phyloP scores from a whole-genome alignment of 2,888 invertebrate genomes.

The Drosophila anomalipes region DNA sequence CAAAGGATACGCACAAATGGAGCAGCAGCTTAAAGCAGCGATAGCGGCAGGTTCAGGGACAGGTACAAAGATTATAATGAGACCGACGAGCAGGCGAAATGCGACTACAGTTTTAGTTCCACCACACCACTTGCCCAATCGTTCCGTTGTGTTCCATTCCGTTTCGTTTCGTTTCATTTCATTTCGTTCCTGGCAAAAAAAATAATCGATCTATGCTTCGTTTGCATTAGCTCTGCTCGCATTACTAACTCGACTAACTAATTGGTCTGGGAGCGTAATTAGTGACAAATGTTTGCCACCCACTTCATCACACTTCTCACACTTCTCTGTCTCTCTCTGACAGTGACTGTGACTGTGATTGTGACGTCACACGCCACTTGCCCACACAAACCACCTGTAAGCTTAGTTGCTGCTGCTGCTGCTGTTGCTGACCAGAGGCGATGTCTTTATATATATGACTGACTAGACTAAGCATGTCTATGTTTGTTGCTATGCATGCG shows the following conservation, averaged over 20 bases:
- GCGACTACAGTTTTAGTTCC: constrained; percentile 1
- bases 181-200: neutral
- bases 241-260: constrained; percentile 1
- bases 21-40: neutral
- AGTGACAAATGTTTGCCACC: neutral
- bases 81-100: neutral
- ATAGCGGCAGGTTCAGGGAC: constrained; percentile 15
- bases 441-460: neutral
- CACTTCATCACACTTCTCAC: constrained; percentile 3
- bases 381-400: constrained; percentile 52
- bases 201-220: neutral
- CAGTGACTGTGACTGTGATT: neutral
- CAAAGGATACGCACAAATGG: constrained; percentile 20
- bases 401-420: constrained; percentile 15
- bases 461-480: constrained; percentile 10
- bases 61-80: constrained; percentile 12
- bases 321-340: neutral
- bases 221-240: neutral
- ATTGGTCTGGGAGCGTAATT: constrained; percentile 7
- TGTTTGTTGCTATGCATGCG: constrained; percentile 19
- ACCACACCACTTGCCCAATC: constrained; percentile 7
- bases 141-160: neutral
- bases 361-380: neutral
- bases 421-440: constrained; percentile 24
- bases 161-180: neutral